Evolutionary conservation across 1,140 invertebrate species (phyloP), one percentile per base, ranked within the genome.

Genomic region (Musca vetustissima): DNA sequence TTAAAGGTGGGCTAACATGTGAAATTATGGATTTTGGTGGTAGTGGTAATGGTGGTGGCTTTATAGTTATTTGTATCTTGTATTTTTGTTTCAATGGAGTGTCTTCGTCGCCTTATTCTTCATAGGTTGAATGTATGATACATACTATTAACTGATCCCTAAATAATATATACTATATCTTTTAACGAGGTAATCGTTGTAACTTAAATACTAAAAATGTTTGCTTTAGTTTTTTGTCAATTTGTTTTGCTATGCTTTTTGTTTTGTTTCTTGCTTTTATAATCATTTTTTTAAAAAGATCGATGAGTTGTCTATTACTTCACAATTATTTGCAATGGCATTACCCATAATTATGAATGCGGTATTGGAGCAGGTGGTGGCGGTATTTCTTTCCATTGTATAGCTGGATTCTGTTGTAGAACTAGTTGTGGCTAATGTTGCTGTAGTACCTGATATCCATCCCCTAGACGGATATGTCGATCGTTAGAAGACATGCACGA

Each of bases 401-500:
- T 21, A 19, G 6, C 49, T 21, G 9, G 49, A 52, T 52, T 19
- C 17, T 21, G 49, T 49, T 49, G 17, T n/a, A 15, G 25, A 28
- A 8, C 24, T n/a, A 36, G 28, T 17, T 25, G 28, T 43, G 2
- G 17, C 11, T 8, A 2, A 8, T 1, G n/a, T 21, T 19, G 57
- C 21, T 24, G 21, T 55, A 36, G 57, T 61, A 36, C 13, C 36
- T 25, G 14, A 36, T 61, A 61, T 61, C 57, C 57, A 61, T 61
- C 57, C 57, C 28, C 32, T 36, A 36, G 57, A 61, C 57, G 57
- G 57, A 61, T 61, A 61, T 36, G 57, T 61, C 36, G 57, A 61
- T 36, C 57, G 57, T 80, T 83, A 83, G 74, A 83, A 83, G 75
- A 83, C 78, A 70, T 84, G 81, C 81, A 85, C 86, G 82, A 87